phyloP scores from a whole-genome alignment of 1,140 invertebrate species.

The Aphidius gifuensis region DNA sequence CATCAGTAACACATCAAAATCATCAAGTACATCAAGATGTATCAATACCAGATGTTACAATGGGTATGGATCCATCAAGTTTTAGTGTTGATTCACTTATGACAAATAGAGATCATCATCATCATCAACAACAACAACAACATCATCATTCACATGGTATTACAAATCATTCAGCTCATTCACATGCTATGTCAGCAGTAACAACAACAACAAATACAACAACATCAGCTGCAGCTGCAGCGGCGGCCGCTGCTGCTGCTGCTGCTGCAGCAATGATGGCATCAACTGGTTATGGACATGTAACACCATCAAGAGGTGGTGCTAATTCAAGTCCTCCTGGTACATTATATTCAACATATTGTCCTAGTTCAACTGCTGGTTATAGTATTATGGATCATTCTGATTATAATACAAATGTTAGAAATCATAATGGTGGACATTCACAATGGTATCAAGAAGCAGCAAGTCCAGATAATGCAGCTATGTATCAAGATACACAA shows the following conservation, averaged over 20 bases:
- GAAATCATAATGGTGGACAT: conserved; percentile 40
- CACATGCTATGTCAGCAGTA: conserved; percentile 56
- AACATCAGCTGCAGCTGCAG: conserved; percentile 35
- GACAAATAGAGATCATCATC: conserved; percentile 54
- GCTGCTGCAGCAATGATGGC: conserved; percentile 51
- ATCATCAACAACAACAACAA: conserved; percentile 54
- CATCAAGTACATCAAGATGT: conserved; percentile 52
- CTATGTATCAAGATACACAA: conserved; percentile 52
- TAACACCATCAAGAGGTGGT: conserved; percentile 45
- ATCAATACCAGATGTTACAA: conserved; percentile 48
- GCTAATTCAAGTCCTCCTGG: conserved; percentile 54
- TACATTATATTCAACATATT: conserved; percentile 56
- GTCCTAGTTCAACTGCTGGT: conserved; percentile 52
- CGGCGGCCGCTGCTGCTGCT: conserved; percentile 41
- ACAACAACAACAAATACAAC: conserved; percentile 47
- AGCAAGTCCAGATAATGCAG: conserved; percentile 46
- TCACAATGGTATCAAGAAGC: conserved; percentile 51
- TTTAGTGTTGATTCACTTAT: conserved; percentile 60
- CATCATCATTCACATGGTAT: conserved; percentile 50
- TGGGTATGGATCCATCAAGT: conserved; percentile 51
- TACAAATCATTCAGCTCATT: conserved; percentile 39
- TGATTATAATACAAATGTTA: conserved; percentile 44
- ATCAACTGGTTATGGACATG: conserved; percentile 59
- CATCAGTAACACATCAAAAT: conserved; percentile 42
- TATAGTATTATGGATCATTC: conserved; percentile 51